Conservation (phyloP, 2,888 invertebrate species). For the Machimus rusticus region DNA sequence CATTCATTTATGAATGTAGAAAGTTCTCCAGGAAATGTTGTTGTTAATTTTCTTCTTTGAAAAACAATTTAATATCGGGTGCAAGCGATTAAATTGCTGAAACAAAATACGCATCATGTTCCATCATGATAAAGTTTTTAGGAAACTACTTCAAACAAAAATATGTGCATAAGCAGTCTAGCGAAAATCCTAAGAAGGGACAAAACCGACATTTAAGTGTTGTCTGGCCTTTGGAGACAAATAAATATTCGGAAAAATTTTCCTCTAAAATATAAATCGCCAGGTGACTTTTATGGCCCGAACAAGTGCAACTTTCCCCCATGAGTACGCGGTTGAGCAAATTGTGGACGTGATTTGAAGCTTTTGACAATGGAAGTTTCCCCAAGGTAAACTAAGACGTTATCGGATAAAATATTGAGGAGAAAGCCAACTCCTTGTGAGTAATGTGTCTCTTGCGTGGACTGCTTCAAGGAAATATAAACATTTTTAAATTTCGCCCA, state of each 20-base stretch:
- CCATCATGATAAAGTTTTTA: not conserved
- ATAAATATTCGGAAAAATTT: constrained; percentile 8
- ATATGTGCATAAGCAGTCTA: not conserved
- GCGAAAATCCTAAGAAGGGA: not conserved
- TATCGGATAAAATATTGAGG: not conserved
- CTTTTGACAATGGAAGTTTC: not conserved
- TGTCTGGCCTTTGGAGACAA: constrained; percentile 4
- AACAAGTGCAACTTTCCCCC: constrained; percentile 17
- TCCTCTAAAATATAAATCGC: not conserved
- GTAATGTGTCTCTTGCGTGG: not conserved
- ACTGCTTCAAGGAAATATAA: not conserved
- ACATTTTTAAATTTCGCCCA: not conserved
- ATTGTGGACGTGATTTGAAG: not conserved
- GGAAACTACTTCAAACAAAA: not conserved
- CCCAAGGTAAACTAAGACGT: not conserved
- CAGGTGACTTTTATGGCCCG: constrained; percentile 8
- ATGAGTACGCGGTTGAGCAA: not conserved
- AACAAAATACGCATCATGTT: not conserved
- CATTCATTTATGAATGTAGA: not conserved
- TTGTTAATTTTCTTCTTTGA: not conserved
- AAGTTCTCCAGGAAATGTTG: not conserved
- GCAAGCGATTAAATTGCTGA: not conserved
- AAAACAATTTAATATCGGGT: not conserved
- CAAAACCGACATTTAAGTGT: not conserved
- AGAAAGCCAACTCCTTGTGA: not conserved